Base-by-base conservation (phyloP, 2,797 vertebrate species). In the Cebuella pygmaea region DNA sequence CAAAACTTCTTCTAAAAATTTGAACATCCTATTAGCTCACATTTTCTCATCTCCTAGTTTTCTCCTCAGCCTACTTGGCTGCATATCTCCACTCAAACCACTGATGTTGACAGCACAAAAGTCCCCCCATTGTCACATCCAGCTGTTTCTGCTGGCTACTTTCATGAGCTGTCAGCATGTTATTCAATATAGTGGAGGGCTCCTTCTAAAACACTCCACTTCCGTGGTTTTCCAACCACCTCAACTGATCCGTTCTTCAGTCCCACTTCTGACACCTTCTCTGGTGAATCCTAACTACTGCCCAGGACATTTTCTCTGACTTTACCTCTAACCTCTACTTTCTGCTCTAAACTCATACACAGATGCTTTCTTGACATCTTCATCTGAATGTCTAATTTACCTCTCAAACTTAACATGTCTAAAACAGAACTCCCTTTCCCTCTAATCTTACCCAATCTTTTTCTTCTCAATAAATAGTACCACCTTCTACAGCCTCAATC, bases 101-200 rank as follows among this genome's bases (percentile, higher is more conserved):
- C 5, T 79, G 15, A 10, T 4, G 14, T 20, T 20, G 30, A 41
- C 33, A 13, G 26, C 19, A 19, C 24, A 67, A 36, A 64, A 44
- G 36, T 11, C 20, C 46, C 46, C 15, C 48, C 17, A 41, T 8
- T 67, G 19, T 24, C 57, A 74, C 15, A 39, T 8, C 41, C n/a
- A 27, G 0, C 1, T 2, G 7, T 78, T 57, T 74, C n/a, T 59
- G 44, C 14, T 67, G 55, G 12, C 20, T 44, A 0, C 41, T 55
- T 39, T 12, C n/a, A 78, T 70, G 4, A 46, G 26, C 36, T 41
- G 8, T 82, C n/a, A 7, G 14, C 39, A 13, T 39, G 5, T 5
- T 41, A 36, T 36, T 46, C 30, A 36, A 30, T 6, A 30, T 10
- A 11, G 33, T 22, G 5, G 19, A 52, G 79, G 8, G 10, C 6